Base-by-base conservation (phyloP, 2,888 invertebrate species). In the Macrophya alboannulata region DNA sequence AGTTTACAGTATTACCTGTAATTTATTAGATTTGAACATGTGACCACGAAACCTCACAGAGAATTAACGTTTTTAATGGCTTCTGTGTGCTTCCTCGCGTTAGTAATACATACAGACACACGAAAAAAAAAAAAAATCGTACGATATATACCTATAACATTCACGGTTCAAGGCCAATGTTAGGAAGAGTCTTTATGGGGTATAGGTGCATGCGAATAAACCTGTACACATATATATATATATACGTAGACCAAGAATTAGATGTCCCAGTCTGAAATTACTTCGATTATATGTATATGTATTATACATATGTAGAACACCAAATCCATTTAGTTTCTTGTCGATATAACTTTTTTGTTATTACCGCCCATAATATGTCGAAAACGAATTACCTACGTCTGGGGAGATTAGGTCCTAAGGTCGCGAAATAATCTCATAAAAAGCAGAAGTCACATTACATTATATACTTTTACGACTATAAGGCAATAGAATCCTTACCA, bases 21-120 rank as follows among this genome's bases (percentile, higher is more conserved):
- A 83, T 89, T 89, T 89, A 88, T 90, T 90, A 88, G 89, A 90
- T 89, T 89, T 89, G 86, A 77, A 72, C 86, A 87, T 86, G 87
- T 88, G 89, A 88, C 88, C 89, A 88, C 88, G 92, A 92, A 92
- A 91, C 92, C 91, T 89, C 68, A 59, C 83, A 71, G n/a, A 37
- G 68, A 65, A 37, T 83, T 65, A 68, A 83, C 83, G 81, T 82
- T 82, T 85, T 82, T 85, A 79, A 82, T 62, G 81, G 65, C 79
- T 81, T 82, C 71, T 55, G 79, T 85, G 55, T 62, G 51, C 68
- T 83, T 31, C 31, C 43, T 68, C 51, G 43, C 15, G 81, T 81
- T 40, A 12, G 43, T 8, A 77, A 55, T 48, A 55, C 4, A 43
- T 77, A 77, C 51, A 31, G 25, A 43, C 17, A 15, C 15, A 77